Base-by-base conservation (phyloP, 2,888 invertebrate genomes). In the Diaphora mendica region DNA sequence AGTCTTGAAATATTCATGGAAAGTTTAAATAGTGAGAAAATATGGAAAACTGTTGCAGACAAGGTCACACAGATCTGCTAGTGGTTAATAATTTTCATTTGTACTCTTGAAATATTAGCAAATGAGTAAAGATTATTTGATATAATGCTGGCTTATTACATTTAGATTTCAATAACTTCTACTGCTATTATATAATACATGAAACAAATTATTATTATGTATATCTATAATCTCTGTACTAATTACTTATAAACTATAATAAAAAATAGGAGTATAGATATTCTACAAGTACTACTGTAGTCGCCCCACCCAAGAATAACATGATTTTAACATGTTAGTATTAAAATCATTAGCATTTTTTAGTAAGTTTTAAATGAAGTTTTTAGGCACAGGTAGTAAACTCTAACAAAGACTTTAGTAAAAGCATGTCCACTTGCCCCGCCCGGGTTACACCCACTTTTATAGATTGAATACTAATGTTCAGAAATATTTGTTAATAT, bases 361-460 rank as follows among this genome's bases (percentile, higher is more conserved):
- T 3, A 26, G 4, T 26, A 55, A 55, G 13, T n/a, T n/a, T 9
- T 55, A 9, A 15, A 59, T n/a, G 1, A 26, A 26, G 4, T 26
- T 68, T 51, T 7, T 68, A 68, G 15, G 33, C 13, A 35, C 3
- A n/a, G n/a, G n/a, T 15, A 68, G 23, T 23, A 68, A 39, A 69
- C 5, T 5, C 11, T 42, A 64, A 42, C n/a, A 73, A 51, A 26
- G 35, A 55, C 17, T 17, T 64, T n/a, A 33, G 23, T 33, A 17
- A 26, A 65, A 51, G 39, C 20, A 73, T 72, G 23, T 11, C 51
- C 59, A 51, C 11, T 55, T 62, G 83, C 79, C 78, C 78, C 81
- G 73, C 83, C 83, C 82, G 42, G 55, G 51, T 74, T 72, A 67
- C 71, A 70, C 68, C 39, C 77, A 74, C 30, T 62, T 55, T 55